Evolutionary conservation across 1,140 invertebrate species (phyloP).

Genomic region (Lordiphosa mommai): DNA sequence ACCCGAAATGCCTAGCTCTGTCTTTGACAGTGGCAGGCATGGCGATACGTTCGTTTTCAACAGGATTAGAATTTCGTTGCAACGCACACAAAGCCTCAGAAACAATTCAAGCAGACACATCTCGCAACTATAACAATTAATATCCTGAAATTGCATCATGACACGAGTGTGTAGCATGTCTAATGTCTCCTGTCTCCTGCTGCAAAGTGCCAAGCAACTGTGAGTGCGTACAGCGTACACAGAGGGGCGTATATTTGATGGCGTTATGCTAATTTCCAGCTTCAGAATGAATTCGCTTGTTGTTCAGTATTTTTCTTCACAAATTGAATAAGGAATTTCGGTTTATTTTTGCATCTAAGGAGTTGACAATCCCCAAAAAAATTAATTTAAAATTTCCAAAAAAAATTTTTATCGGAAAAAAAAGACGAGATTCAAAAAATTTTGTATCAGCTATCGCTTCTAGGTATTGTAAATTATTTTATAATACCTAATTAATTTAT

Average conservation of each 20-base stretch:
- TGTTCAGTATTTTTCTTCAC: slow-evolving; percentile 56
- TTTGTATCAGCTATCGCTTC: too few species aligned
- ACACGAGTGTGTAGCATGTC: slow-evolving; percentile 43
- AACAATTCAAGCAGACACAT: slow-evolving; percentile 77
- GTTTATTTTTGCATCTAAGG: too few species aligned
- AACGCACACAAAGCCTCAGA: slow-evolving; percentile 72
- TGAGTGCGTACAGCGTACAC: slow-evolving; percentile 40
- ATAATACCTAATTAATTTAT: too few species aligned
- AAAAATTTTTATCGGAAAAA: too few species aligned
- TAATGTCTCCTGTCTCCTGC: slow-evolving; percentile 25
- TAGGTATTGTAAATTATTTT: too few species aligned
- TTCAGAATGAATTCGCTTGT: slow-evolving; percentile 26
- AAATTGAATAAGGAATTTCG: slow-evolving; percentile 8
- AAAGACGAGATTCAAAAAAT: too few species aligned
- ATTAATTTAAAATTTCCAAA: too few species aligned
- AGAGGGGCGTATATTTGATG: slow-evolving; percentile 68
- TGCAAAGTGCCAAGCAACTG: slow-evolving; percentile 9
- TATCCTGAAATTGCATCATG: slow-evolving; percentile 58
- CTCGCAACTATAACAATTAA: slow-evolving; percentile 78
- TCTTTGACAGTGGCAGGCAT: slow-evolving; percentile 52
- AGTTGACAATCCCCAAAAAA: too few species aligned
- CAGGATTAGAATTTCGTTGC: slow-evolving; percentile 73
- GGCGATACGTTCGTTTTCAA: slow-evolving; percentile 72
- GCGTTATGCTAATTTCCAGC: slow-evolving; percentile 64
- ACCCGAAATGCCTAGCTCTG: slow-evolving; percentile 56